Conservation (phyloP, 2,113 vertebrate genomes). For the Saguinus midas region DNA sequence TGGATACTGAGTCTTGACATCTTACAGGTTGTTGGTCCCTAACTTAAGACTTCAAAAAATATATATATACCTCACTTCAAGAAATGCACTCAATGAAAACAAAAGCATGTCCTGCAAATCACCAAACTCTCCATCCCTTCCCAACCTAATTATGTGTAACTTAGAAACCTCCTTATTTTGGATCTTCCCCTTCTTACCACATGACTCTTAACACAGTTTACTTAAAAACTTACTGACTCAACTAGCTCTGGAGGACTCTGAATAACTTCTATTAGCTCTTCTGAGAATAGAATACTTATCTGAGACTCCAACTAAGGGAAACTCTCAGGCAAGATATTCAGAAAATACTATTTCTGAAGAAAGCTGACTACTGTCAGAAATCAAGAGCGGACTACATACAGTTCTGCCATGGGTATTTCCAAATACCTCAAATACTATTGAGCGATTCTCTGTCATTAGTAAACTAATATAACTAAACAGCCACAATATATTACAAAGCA, state of each 20-base stretch:
- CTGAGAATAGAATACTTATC: constrained; percentile 2
- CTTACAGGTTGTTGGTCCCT: not conserved
- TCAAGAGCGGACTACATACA: constrained; percentile 50
- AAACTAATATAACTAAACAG: constrained; percentile 18
- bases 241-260: not conserved
- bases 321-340: constrained; percentile 57
- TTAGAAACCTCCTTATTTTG: not conserved
- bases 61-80: not conserved
- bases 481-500: constrained; percentile 1
- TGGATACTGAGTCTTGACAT: not conserved
- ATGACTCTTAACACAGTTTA: not conserved
- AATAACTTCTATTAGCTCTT: constrained; percentile 7
- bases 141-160: not conserved
- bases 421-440: constrained; percentile 53
- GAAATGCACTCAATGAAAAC: constrained; percentile 10
- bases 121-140: not conserved
- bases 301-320: not conserved
- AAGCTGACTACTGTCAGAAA: constrained; percentile 35
- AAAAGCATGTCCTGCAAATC: not conserved
- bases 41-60: constrained; percentile 39
- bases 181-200: not conserved
- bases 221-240: constrained; percentile 37
- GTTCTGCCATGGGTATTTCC: not conserved
- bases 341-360: constrained; percentile 56
- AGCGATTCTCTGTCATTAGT: constrained; percentile 15